Conservation (phyloP, 1,140 invertebrate species). For the Glossosoma conforme region DNA sequence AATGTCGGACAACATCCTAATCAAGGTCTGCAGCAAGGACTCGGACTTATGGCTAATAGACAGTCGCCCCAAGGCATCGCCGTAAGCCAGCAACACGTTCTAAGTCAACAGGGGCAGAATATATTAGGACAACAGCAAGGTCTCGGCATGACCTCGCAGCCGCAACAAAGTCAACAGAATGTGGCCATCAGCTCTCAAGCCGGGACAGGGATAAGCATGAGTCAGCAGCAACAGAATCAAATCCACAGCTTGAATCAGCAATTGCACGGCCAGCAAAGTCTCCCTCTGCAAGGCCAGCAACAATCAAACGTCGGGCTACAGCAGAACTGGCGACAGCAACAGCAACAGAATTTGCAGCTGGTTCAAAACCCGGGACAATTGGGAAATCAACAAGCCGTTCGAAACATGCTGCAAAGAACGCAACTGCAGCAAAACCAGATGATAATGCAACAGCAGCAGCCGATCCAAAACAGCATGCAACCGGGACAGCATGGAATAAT, state of each 20-base stretch:
- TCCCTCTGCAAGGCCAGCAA: constrained; percentile 37
- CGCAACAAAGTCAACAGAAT: constrained; percentile 37
- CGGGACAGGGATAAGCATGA: constrained; percentile 36
- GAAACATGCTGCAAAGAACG: constrained; percentile 43
- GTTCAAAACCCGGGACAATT: constrained; percentile 42
- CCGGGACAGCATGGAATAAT: constrained; percentile 35
- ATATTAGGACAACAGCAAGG: constrained; percentile 35
- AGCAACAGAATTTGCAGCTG: constrained; percentile 45
- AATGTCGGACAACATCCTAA: constrained; percentile 1
- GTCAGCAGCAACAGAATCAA: constrained; percentile 18
- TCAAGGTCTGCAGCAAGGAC: constrained; percentile 9
- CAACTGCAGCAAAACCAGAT: constrained; percentile 48
- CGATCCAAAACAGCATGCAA: constrained; percentile 41
- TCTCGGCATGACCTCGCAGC: constrained; percentile 36
- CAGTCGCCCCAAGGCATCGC: constrained; percentile 10
- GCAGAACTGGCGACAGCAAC: constrained; percentile 44
- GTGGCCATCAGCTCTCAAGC: constrained; percentile 43
- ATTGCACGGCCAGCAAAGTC: constrained; percentile 38
- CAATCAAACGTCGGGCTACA: constrained; percentile 44
- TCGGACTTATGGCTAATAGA: no score
- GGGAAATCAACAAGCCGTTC: constrained; percentile 42
- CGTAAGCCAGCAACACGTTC: constrained; percentile 8
- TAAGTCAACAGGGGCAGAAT: constrained; percentile 33
- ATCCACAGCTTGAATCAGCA: constrained; percentile 33
- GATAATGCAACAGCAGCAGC: constrained; percentile 48